These are phyloP conservation scores for Istiophorus platypterus DNA, from an alignment of 2,113 vertebrate genomes.

Conservation along the genomic window DNA sequence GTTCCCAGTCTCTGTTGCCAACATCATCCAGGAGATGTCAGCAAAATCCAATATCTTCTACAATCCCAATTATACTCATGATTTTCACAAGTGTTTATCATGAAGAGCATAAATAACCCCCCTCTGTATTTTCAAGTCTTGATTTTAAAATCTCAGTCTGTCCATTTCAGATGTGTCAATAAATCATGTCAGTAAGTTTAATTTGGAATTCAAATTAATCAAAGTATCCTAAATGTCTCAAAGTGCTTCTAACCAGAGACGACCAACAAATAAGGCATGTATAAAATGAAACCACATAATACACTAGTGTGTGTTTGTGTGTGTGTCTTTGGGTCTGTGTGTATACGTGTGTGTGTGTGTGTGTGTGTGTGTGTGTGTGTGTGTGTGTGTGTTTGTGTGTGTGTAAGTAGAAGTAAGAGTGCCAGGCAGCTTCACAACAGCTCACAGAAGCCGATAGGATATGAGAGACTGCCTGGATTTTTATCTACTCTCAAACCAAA, in stretches of 20 bases:
- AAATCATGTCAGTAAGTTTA: background rate
- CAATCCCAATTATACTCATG: background rate
- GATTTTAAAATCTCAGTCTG: background rate
- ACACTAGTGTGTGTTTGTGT: no score
- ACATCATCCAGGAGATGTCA: conserved; percentile 69
- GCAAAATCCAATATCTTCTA: conserved; percentile 8
- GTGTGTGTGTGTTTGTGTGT: no score
- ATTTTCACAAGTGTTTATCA: background rate
- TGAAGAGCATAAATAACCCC: background rate
- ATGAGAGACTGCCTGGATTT: background rate
- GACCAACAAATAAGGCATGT: background rate
- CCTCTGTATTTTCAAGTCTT: background rate
- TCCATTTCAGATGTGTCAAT: background rate
- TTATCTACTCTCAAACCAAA: background rate
- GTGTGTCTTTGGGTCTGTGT: no score
- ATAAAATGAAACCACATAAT: background rate
- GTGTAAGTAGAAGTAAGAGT: background rate
- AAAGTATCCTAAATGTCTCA: background rate
- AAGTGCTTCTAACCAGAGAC: background rate
- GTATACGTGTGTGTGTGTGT: no score
- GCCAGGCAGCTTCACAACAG: background rate
- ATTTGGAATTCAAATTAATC: no score
- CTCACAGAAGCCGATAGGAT: background rate
- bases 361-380: background rate
- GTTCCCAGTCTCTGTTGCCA: conserved; percentile 5